Base-by-base conservation (phyloP, 1,140 invertebrate species). In the Drosophila nikananu region DNA sequence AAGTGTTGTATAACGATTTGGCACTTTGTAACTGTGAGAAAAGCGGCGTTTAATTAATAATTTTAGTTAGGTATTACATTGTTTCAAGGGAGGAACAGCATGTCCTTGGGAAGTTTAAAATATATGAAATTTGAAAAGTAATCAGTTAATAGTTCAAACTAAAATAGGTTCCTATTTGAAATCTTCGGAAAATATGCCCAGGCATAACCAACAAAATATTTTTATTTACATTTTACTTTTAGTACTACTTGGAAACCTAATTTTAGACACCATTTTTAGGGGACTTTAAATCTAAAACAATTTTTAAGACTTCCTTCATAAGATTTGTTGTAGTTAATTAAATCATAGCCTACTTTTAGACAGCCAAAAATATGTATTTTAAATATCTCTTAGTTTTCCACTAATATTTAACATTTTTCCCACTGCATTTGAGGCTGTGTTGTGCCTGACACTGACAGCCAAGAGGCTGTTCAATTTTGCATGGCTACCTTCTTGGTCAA, bases 401-500 rank as follows among this genome's bases (percentile, higher is more conserved):
- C 12, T 2, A n/a, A 19, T 27, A 1, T 60, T 9, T n/a, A 2
- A 1, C 12, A n/a, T 51, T 68, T 51, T 9, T 42, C 12, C 17
- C 62, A 67, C 21, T 70, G 66, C 46, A 19, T 10, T 57, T 59
- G 10, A 60, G 70, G 52, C 27, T 27, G 30, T 27, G 30, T 27
- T 73, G 51, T 60, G 51, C 67, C 55, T 72, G 70, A 35, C 35
- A 48, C 67, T 73, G 70, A 51, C 68, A 72, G 54, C 30, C 70
- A 73, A 60, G 70, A 42, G 70, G 23, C 54, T 59, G 70, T 52
- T 73, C 37, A 73, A 73, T 73, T 72, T 73, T 73, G 70, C 70
- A 73, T 73, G 70, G 67, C 68, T 72, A 73, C 44, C 70, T 73
- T 52, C 67, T 73, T 73, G 70, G 67, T 73, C 70, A 73, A 73